These are phyloP conservation scores for Actenoides hombroni DNA, from an alignment of 2,113 vertebrate genomes.

Conservation along the genomic window DNA sequence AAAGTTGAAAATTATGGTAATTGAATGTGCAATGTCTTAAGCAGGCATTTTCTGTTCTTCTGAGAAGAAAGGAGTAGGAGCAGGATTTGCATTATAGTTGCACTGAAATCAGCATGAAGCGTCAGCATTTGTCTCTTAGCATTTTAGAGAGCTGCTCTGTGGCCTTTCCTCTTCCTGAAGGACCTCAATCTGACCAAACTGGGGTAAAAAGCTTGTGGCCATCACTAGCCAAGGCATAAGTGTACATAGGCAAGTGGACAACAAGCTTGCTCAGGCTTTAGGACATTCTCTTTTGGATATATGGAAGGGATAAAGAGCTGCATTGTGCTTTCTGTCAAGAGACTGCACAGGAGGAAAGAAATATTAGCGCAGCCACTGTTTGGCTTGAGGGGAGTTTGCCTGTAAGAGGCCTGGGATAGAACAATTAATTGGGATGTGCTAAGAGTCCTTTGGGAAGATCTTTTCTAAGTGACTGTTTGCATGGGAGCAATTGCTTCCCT, in stretches of 20 bases:
- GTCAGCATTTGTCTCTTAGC: neutral
- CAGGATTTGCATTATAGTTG: neutral
- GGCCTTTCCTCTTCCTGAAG: neutral
- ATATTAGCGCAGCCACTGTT: accelerated
- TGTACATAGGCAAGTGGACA: neutral
- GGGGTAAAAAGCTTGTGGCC: neutral
- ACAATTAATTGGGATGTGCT: neutral
- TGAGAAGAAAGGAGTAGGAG: neutral
- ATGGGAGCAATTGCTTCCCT: neutral
- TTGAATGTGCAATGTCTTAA: neutral
- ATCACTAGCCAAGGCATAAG: neutral
- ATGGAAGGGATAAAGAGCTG: neutral
- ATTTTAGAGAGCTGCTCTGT: neutral
- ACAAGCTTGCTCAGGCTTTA: neutral
- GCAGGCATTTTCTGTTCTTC: neutral
- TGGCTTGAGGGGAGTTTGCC: neutral
- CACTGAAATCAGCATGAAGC: neutral
- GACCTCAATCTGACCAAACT: neutral
- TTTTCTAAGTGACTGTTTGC: neutral
- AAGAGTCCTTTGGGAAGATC: neutral
- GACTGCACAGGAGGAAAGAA: neutral
- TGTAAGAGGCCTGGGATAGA: neutral
- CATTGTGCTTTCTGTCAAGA: neutral
- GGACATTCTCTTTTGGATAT: neutral
- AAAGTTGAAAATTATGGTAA: neutral